phyloP scores from a whole-genome alignment of 2,888 invertebrate genomes.

The Eilema caniola region DNA sequence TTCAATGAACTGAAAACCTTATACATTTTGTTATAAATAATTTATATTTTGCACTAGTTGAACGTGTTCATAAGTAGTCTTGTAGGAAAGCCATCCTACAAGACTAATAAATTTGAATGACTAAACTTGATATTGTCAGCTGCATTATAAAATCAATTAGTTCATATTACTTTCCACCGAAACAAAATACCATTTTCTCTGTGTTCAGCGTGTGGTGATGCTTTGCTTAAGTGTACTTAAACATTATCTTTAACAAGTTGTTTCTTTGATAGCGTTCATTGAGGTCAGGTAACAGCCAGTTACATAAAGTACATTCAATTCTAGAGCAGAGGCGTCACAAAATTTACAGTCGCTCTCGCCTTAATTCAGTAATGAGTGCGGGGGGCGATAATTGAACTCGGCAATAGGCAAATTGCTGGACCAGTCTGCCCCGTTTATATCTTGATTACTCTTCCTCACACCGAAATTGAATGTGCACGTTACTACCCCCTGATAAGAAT shows the following conservation, averaged over 20 bases:
- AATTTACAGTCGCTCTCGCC: slow-evolving; percentile 80
- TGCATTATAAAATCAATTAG: not conserved
- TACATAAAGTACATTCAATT: slow-evolving; percentile 69
- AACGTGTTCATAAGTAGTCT: no score
- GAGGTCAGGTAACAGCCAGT: slow-evolving; percentile 66
- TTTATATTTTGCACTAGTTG: not conserved
- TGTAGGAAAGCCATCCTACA: no score
- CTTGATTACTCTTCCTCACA: slow-evolving; percentile 53
- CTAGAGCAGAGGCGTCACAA: slow-evolving; percentile 78
- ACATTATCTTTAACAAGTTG: slow-evolving; percentile 13
- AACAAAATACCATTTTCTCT: slow-evolving; percentile 7
- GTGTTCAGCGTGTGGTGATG: not conserved
- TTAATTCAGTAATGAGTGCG: slow-evolving; percentile 86
- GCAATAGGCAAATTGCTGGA: slow-evolving; percentile 85
- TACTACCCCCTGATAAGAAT: slow-evolving; percentile 56
- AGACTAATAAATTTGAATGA: no score
- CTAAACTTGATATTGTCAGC: no score
- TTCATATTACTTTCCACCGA: not conserved
- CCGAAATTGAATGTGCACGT: slow-evolving; percentile 55
- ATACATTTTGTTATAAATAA: not conserved
- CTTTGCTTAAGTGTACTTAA: not conserved
- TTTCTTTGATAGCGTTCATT: slow-evolving; percentile 43
- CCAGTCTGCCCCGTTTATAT: slow-evolving; percentile 69
- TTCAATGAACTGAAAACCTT: slow-evolving; percentile 3
- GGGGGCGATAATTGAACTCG: slow-evolving; percentile 86